Evolutionary conservation across 2,113 vertebrate genomes (phyloP), one percentile per base, ranked within the genome.

Genomic region (Lophura nycthemera): DNA sequence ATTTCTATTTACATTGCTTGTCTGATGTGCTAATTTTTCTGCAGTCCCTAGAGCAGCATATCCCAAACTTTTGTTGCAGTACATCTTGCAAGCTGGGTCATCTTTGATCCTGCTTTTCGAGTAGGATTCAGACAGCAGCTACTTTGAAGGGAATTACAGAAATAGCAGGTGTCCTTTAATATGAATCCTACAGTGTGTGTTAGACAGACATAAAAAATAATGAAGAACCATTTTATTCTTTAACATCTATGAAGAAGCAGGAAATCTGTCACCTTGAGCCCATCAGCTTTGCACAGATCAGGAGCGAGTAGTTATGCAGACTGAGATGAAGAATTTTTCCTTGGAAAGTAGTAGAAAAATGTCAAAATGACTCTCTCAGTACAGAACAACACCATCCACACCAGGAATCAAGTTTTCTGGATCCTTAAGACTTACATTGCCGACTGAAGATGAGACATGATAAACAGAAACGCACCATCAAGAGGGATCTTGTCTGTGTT

Each of bases 21-120:
- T 57, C 25, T 65, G 61, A 80, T 34, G 22, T 43, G 47, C 21
- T 80, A 5, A 27, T 52, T 56, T 78, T 71, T 8, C 72, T 93
- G 34, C 45, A 56, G 77, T 67, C 25, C 15, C 64, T 88, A 71
- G 50, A 88, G 72, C 34, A 72, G 57, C 34, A 10, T 69, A 72
- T 80, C 21, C 59, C 65, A 81, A 69, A 72, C 22, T 81, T 95
- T n/a, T 71, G 57, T 74, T 88, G 89, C 65, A 64, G 78, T 95
- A 17, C 67, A 47, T 73, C 50, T 50, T 84, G 30, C 4, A 19
- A 94, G 32, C 22, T 60, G 61, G 30, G 47, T 80, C 56, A 6
- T 32, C 22, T 63, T 47, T 59, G 56, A 60, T 80, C 38, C 78
- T 45, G 0, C 76, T 80, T 72, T 85, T 69, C 6, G 2, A 74